Conservation (phyloP, 2,888 invertebrate genomes). For the Caenorhabditis zanzibari region DNA sequence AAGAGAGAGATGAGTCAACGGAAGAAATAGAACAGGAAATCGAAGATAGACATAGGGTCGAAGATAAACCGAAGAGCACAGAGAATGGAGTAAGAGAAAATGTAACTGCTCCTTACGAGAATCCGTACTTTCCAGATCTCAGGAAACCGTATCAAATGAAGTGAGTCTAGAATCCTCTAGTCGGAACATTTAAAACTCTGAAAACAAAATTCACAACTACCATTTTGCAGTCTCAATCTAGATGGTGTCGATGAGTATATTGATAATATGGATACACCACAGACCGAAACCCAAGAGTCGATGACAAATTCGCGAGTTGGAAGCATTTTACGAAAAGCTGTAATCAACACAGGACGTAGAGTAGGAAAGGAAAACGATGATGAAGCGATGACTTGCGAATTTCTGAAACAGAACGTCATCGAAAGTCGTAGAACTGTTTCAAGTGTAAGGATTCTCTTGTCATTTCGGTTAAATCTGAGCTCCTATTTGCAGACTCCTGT, state of each 20-base stretch:
- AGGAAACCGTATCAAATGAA: conserved; percentile 54
- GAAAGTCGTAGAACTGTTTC: conserved; percentile 53
- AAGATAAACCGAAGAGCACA: neutral
- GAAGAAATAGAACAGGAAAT: conserved; percentile 39
- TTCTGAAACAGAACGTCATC: neutral
- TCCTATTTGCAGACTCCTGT: conserved; percentile 38
- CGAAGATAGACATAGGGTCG: conserved; percentile 30
- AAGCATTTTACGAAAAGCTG: conserved; percentile 52
- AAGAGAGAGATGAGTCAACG: conserved; percentile 38
- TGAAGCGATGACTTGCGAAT: neutral
- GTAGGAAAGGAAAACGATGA: neutral
- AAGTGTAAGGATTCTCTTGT: conserved; percentile 24
- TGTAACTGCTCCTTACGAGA: conserved; percentile 10
- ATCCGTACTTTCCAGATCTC: conserved; percentile 54
- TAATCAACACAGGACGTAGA: conserved; percentile 41
- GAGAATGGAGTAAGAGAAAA: neutral
- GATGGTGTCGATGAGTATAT: conserved; percentile 42
- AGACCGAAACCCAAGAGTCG: conserved; percentile 26
- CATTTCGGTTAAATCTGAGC: too few species aligned
- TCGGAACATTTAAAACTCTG: neutral
- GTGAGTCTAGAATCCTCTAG: neutral
- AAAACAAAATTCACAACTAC: neutral
- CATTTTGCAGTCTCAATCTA: conserved; percentile 39
- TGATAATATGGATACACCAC: conserved; percentile 50
- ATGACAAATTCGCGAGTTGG: conserved; percentile 51